phyloP scores from a whole-genome alignment of 2,113 vertebrate genomes.

The Gobius niger region DNA sequence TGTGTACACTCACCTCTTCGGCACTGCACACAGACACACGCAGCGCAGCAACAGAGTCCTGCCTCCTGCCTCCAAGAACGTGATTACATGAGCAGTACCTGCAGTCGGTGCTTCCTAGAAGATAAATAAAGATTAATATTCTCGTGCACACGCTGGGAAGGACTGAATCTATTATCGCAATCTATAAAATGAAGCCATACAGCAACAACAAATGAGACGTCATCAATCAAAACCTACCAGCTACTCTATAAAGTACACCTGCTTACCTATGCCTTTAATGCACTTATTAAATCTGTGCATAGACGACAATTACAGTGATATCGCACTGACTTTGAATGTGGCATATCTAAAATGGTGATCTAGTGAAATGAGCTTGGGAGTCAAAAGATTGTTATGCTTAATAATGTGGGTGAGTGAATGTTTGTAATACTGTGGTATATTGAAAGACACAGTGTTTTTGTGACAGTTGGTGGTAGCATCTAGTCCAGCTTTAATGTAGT shows the following conservation, averaged over 20 bases:
- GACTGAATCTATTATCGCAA: constrained; percentile 61
- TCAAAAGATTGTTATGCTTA: too few species aligned
- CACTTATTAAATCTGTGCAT: constrained; percentile 12
- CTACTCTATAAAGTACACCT: constrained; percentile 44
- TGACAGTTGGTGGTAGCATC: constrained; percentile 20
- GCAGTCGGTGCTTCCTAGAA: constrained; percentile 33
- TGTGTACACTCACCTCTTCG: constrained; percentile 51
- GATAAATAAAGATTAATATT: constrained; percentile 68
- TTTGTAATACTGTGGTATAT: constrained; percentile 19
- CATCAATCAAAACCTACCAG: constrained; percentile 22
- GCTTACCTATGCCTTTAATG: constrained; percentile 13
- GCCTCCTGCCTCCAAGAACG: constrained; percentile 60
- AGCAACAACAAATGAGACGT: constrained; percentile 32
- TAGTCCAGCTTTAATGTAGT: constrained; percentile 37
- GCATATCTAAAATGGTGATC: too few species aligned
- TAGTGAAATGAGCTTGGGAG: too few species aligned
- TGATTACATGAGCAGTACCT: constrained; percentile 76
- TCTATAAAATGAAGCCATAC: constrained; percentile 57
- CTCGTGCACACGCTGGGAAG: constrained; percentile 55
- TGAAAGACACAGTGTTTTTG: constrained; percentile 35
- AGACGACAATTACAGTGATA: background rate
- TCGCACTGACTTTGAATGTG: background rate
- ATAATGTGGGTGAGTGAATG: too few species aligned
- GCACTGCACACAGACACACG: constrained; percentile 50
- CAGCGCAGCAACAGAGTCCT: constrained; percentile 57